Base-by-base conservation (phyloP, 2,113 vertebrate genomes). In the Oncorhynchus mykiss region DNA sequence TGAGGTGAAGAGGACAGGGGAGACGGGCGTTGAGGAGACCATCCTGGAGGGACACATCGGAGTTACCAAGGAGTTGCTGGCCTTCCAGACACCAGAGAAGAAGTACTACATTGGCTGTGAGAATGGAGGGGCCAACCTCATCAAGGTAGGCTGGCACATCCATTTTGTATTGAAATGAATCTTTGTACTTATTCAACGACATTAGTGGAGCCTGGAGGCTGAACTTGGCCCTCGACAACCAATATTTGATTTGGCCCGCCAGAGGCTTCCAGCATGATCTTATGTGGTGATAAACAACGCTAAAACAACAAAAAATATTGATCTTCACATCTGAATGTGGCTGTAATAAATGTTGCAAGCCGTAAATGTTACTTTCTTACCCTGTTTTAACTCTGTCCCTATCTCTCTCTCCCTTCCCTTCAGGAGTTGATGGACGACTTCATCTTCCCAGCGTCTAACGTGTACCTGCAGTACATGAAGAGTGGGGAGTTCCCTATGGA, bases 361-460 rank as follows among this genome's bases (percentile, higher is more conserved):
- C 2, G 39, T 45, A 45, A 2, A 45, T 45, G 39, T 45, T 45
- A 45, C 39, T 45, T 45, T 45, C 2, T 45, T 45, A 45, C 39
- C 39, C 39, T 45, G 9, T 45, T 3, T 45, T 45, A 39, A 39
- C 39, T n/a, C 5, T 5, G 27, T 27, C 65, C 5, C 29, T 31
- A 7, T 39, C 65, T 51, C 22, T 12, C n/a, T 11, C 34, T 49
- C 48, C 9, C 51, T 74, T 68, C 13, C 77, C 77, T 84, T 69
- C 79, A 99, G 98, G 98, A 99, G 87, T 88, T 99, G 91, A 99
- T 99, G 68, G 98, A 99, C 81, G 98, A 99, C 93, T 99, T 99
- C 95, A 97, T 99, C 89, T 99, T 99, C 91, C 98, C 98, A 48
- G 97, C 98, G 4, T 99, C 98, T 66, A 99, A 99, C 85, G 98